A percentile compares a stretch with the other conserved stretches of the same genome.
Conservation (phyloP, 2,113 vertebrate genomes). For the Mesocricetus auratus region DNA sequence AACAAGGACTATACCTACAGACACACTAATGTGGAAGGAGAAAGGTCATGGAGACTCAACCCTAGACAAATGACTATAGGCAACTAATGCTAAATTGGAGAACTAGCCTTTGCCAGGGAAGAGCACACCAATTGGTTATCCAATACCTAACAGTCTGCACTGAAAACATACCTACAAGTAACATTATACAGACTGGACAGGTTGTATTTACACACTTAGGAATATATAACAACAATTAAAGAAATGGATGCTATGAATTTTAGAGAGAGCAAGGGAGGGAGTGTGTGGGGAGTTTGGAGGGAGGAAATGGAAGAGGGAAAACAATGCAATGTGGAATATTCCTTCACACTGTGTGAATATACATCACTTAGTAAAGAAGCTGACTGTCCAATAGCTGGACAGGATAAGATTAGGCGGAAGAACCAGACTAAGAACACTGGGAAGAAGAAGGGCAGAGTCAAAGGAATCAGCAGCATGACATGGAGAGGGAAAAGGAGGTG, state of each 20-base stretch:
- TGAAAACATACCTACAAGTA: background rate
- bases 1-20: background rate
- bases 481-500: too few relatives aligned
- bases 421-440: too few relatives aligned
- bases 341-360: too few relatives aligned
- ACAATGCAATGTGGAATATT: too few relatives aligned
- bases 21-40: too few relatives aligned
- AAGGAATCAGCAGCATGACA: too few relatives aligned
- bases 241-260: background rate
- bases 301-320: background rate
- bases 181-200: background rate
- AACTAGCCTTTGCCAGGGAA: background rate
- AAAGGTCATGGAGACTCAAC: background rate
- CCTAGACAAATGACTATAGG: background rate
- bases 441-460: too few relatives aligned
- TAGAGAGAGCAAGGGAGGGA: background rate
- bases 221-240: background rate
- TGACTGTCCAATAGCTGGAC: too few relatives aligned
- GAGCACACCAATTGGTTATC: background rate
- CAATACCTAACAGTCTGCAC: background rate
- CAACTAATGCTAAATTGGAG: background rate
- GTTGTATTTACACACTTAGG: background rate
- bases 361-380: too few relatives aligned
- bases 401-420: too few relatives aligned
- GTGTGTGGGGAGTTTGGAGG: too few relatives aligned